Percentiles rank a stretch among this genome's conserved stretches.
These are phyloP conservation scores for Vollenhovia emeryi DNA, from an alignment of 1,140 invertebrate genomes.

Conservation along the genomic window DNA sequence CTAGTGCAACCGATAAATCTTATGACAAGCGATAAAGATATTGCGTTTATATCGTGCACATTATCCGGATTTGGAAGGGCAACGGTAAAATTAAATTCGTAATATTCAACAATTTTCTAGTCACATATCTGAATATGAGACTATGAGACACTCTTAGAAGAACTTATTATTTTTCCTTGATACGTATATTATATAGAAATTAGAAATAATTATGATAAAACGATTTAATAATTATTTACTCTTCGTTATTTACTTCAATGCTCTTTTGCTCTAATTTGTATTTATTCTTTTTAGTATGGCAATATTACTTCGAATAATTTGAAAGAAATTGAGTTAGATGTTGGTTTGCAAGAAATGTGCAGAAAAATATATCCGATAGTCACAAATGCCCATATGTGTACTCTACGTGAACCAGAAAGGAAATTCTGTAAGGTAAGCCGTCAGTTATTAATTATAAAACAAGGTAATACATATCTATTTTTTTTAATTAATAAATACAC, in stretches of 20 bases:
- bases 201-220: too few relatives aligned
- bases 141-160: neutral
- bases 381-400: constrained; percentile 84
- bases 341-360: constrained; percentile 7
- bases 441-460: too few relatives aligned
- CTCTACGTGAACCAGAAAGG: constrained; percentile 69
- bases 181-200: too few relatives aligned
- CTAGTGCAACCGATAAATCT: constrained; percentile 68
- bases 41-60: neutral
- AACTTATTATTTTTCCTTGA: too few relatives aligned
- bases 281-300: constrained; percentile 43
- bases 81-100: neutral
- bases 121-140: too few relatives aligned
- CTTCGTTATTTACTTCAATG: too few relatives aligned
- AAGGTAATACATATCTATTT: too few relatives aligned
- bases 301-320: constrained; percentile 31
- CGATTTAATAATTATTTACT: too few relatives aligned
- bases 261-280: neutral
- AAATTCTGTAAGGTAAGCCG: too few relatives aligned
- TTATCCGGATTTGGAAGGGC: constrained; percentile 82
- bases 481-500: too few relatives aligned
- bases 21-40: neutral
- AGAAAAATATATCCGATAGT: neutral
- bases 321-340: constrained; percentile 52
- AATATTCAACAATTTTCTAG: too few relatives aligned